These are phyloP conservation scores for Tiliacea aurago DNA, from an alignment of 2,888 invertebrate genomes.

Conservation along the genomic window DNA sequence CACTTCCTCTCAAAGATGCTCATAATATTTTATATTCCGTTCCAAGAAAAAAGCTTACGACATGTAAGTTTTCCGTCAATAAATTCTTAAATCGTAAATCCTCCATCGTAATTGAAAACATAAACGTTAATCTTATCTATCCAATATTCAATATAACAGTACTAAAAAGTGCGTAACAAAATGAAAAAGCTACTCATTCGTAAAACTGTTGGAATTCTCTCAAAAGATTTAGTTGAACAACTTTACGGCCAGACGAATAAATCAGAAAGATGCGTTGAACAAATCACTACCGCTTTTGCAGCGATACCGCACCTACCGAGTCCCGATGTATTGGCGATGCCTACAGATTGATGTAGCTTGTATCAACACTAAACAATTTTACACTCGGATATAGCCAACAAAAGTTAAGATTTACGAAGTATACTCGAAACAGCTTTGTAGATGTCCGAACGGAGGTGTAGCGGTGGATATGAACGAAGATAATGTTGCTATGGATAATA, in stretches of 20 bases:
- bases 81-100: slow-evolving; percentile 46
- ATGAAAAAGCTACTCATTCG: slow-evolving; percentile 50
- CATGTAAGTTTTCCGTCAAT: slow-evolving; percentile 15
- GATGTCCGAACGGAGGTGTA: slow-evolving; percentile 51
- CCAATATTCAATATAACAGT: slow-evolving; percentile 8
- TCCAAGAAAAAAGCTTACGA: slow-evolving; percentile 3
- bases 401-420: slow-evolving; percentile 86
- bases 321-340: slow-evolving; percentile 68
- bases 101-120: slow-evolving; percentile 44
- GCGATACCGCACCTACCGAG: slow-evolving; percentile 56
- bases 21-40: slow-evolving; percentile 39
- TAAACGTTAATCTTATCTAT: slow-evolving; percentile 38
- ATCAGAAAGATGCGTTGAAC: slow-evolving; percentile 82
- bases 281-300: slow-evolving; percentile 76
- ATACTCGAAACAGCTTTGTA: slow-evolving; percentile 68
- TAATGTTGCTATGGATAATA: neutral
- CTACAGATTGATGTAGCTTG: slow-evolving; percentile 76
- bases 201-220: slow-evolving; percentile 39
- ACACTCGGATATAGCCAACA: slow-evolving; percentile 81
- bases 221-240: slow-evolving; percentile 56
- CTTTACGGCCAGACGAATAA: slow-evolving; percentile 80
- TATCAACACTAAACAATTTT: slow-evolving; percentile 84
- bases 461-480: slow-evolving; percentile 13
- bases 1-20: slow-evolving; percentile 9
- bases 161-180: slow-evolving; percentile 36